Percentiles rank a stretch among this genome's conserved stretches.
These are phyloP conservation scores for Leptinotarsa texana DNA, from an alignment of 1,140 invertebrate genomes.

Conservation along the genomic window DNA sequence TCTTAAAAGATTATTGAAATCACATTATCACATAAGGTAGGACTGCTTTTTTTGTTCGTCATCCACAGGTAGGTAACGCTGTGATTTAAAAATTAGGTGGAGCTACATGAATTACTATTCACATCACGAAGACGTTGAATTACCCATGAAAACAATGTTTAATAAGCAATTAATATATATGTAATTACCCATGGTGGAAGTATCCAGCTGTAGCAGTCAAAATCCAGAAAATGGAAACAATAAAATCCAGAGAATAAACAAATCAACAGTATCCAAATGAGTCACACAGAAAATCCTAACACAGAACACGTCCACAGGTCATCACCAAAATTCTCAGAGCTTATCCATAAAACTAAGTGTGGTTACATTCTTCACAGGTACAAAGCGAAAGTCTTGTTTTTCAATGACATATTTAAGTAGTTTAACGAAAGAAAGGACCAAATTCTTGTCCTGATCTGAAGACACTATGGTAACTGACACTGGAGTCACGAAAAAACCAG, in stretches of 20 bases:
- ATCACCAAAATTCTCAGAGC: constrained; percentile 20
- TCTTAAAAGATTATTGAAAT: no score
- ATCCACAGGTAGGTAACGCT: no score
- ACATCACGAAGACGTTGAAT: no score
- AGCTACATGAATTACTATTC: no score
- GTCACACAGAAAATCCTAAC: constrained; percentile 32
- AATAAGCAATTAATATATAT: background rate
- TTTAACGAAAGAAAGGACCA: background rate
- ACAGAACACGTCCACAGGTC: constrained; percentile 16
- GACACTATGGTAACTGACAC: background rate
- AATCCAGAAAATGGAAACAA: constrained; percentile 18
- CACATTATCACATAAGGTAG: no score
- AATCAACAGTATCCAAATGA: constrained; percentile 27
- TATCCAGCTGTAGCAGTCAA: constrained; percentile 9
- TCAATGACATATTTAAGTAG: constrained; percentile 19
- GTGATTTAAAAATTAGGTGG: no score
- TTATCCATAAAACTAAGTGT: constrained; percentile 13
- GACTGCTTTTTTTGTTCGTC: no score
- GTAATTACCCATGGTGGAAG: constrained; percentile 32
- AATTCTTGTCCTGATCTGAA: background rate
- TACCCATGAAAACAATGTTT: no score
- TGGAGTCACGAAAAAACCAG: background rate
- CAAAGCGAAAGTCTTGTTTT: constrained; percentile 23
- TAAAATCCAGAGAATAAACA: background rate
- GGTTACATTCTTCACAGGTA: constrained; percentile 25